Conservation (phyloP, 2,888 invertebrate species). For the Agrotis clavis region DNA sequence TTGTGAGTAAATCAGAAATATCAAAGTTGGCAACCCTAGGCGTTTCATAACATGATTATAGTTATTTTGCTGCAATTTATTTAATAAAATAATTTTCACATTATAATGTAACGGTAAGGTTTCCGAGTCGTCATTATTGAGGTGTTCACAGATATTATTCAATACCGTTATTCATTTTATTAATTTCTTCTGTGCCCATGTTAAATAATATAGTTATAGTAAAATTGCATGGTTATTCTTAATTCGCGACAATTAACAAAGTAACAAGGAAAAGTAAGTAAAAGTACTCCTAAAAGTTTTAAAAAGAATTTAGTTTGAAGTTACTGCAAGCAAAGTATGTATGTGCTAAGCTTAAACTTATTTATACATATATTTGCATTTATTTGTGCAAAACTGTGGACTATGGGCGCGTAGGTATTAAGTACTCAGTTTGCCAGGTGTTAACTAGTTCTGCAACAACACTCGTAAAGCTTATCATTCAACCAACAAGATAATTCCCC, state of each 20-base stretch:
- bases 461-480: slow-evolving; percentile 37
- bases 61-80: slow-evolving; percentile 48
- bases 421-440: slow-evolving; percentile 6
- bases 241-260: neutral
- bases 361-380: neutral
- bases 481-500: slow-evolving; percentile 30
- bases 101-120: slow-evolving; percentile 36
- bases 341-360: neutral
- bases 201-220: no score
- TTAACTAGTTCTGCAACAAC: slow-evolving; percentile 39
- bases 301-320: neutral
- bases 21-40: slow-evolving; percentile 31
- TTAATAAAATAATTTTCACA: slow-evolving; percentile 34
- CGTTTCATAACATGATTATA: slow-evolving; percentile 38
- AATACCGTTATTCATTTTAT: slow-evolving; percentile 8
- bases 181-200: neutral
- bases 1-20: neutral
- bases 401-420: neutral
- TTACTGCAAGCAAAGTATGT: neutral
- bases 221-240: no score
- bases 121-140: slow-evolving; percentile 7
- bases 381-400: neutral
- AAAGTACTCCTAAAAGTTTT: neutral
- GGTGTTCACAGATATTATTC: slow-evolving; percentile 22
- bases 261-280: neutral